Base-by-base conservation (phyloP, 1,140 invertebrate genomes). In the Orussus abietinus region DNA sequence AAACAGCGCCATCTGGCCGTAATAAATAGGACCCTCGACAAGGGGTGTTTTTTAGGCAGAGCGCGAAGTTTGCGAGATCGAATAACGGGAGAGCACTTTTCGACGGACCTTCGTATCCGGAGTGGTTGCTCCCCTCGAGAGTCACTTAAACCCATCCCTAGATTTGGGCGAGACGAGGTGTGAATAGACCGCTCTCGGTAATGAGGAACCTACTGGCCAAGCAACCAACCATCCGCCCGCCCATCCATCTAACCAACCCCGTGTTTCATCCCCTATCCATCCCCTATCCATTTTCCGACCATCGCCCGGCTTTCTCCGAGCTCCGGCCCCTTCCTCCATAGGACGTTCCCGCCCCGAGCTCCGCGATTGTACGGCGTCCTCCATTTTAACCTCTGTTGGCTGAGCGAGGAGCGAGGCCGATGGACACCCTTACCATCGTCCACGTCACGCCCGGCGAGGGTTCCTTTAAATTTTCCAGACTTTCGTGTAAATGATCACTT, bases 181-280 rank as follows among this genome's bases (percentile, higher is more conserved):
- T 61, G 57, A 61, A 61, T 53, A 57, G 57, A 59, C 17, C 47
- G 45, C 52, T 55, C 45, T 43, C 50, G 43, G 40, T 59, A 61
- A 59, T 61, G 57, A 61, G 55, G 52, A 59, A 55, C 47, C 55
- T 49, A 56, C 47, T 44, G 49, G 54, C 48, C 55, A 53, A 46
- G 55, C 55, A 55, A 45, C 51, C 49, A 60, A 54, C 52, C 50
- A 57, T 47, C 42, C 49, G 45, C 26, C 50, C 38, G 43, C 35
- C 49, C 45, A 51, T 55, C 54, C 48, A 55, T 55, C 45, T 51
- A 55, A 47, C 53, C 45, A 52, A 49, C 45, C 40, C 38, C 38
- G 43, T 42, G 38, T 53, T 57, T 44, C 45, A 53, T 48, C 42
- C 50, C 22, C 12, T 38, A 19, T 38, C 37, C 43, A 57, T 44